phyloP scores from a whole-genome alignment of 2,797 vertebrate genomes.

The Sarcophilus harrisii region DNA sequence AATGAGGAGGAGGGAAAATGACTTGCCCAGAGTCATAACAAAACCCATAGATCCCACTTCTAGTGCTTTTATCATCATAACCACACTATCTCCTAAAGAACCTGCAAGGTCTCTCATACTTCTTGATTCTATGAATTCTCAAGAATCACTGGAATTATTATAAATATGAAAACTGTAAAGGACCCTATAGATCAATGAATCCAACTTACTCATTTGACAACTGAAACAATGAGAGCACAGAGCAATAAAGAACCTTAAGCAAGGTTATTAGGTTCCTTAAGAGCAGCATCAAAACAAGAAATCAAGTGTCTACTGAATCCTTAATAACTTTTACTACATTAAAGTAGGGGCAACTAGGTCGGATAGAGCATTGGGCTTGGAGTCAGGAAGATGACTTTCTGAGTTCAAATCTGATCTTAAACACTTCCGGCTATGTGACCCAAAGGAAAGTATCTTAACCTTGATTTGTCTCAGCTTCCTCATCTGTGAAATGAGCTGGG shows the following conservation, averaged over 20 bases:
- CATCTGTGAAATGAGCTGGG: neutral
- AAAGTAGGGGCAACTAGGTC: too few species aligned
- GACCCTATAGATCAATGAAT: neutral
- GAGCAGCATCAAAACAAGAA: neutral
- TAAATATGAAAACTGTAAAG: neutral
- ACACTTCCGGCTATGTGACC: neutral
- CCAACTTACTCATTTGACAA: neutral
- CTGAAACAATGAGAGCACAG: too few species aligned
- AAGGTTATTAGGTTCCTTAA: neutral
- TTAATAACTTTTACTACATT: too few species aligned
- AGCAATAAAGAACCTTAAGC: too few species aligned
- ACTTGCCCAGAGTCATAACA: neutral
- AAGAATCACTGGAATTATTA: neutral
- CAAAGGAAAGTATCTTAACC: neutral
- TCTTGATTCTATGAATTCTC: neutral
- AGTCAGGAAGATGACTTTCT: too few species aligned
- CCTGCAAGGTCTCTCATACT: neutral
- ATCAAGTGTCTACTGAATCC: neutral
- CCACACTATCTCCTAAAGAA: neutral
- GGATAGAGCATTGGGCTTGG: too few species aligned
- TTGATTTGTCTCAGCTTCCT: neutral
- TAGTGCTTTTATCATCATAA: neutral
- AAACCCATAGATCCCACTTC: neutral
- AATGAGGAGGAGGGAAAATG: neutral
- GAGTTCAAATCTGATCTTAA: too few species aligned